These are phyloP conservation scores for Salvator merianae DNA, from an alignment of 2,113 vertebrate species.

Conservation along the genomic window DNA sequence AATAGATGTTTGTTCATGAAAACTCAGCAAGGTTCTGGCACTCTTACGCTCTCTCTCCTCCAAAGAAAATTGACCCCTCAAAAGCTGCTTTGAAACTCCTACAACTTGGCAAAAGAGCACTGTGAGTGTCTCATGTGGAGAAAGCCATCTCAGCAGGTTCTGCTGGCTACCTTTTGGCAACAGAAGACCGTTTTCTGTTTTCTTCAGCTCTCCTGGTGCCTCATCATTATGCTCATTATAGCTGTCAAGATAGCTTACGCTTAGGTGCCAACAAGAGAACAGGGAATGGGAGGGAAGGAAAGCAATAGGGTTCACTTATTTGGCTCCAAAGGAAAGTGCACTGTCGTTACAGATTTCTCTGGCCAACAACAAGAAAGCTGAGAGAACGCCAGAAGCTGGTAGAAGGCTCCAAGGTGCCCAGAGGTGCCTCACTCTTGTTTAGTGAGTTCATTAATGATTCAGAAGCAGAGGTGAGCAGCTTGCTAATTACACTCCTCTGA, in stretches of 20 bases:
- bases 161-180: not conserved
- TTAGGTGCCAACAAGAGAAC: not conserved
- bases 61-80: not conserved
- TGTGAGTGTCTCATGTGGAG: fast-evolving
- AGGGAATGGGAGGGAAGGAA: not conserved
- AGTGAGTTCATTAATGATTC: constrained; percentile 62
- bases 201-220: not conserved
- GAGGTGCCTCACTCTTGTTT: constrained; percentile 48
- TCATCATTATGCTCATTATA: fast-evolving
- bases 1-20: too few relatives aligned
- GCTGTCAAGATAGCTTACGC: not conserved
- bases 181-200: not conserved
- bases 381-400: not conserved
- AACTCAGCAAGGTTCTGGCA: not conserved
- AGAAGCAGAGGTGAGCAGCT: constrained; percentile 62
- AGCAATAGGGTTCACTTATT: not conserved
- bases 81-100: not conserved
- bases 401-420: constrained; percentile 4
- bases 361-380: fast-evolving
- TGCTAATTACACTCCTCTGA: constrained; percentile 63
- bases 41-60: not conserved
- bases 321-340: not conserved
- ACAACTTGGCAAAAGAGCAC: not conserved
- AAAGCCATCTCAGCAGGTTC: not conserved
- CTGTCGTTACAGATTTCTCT: not conserved